These are phyloP conservation scores for Hirudo medicinalis DNA, from an alignment of 1,140 invertebrate genomes.

Conservation along the genomic window DNA sequence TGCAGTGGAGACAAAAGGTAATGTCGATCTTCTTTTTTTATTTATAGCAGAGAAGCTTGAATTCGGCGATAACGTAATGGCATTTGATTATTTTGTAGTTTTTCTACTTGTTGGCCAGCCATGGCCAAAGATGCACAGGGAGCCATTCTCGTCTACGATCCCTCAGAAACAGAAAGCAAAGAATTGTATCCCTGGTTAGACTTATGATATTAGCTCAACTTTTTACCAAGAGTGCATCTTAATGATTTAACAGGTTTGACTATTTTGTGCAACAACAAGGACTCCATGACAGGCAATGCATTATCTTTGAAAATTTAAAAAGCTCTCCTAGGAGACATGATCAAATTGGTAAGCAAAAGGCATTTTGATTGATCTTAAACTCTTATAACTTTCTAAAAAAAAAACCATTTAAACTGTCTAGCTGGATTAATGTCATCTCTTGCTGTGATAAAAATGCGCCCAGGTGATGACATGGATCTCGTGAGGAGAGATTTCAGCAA, in stretches of 20 bases:
- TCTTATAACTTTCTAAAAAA: neutral
- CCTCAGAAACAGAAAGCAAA: conserved; percentile 46
- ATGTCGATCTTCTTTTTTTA: neutral
- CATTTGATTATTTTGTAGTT: conserved; percentile 44
- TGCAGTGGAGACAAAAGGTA: conserved; percentile 15
- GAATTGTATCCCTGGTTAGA: conserved; percentile 54
- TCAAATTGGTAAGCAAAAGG: neutral
- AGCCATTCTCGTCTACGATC: conserved; percentile 60
- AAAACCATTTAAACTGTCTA: neutral
- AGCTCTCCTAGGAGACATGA: neutral
- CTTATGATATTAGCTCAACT: neutral
- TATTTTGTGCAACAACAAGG: conserved; percentile 53
- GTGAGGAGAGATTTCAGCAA: neutral
- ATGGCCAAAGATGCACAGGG: conserved; percentile 55
- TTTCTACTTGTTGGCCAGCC: conserved; percentile 63
- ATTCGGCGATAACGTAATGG: neutral
- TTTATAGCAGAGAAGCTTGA: neutral
- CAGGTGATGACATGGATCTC: neutral
- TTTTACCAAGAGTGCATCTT: conserved; percentile 19
- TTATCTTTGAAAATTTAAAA: conserved; percentile 26
- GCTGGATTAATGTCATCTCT: neutral
- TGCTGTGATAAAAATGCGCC: neutral
- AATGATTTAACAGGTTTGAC: conserved; percentile 45
- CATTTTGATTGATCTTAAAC: neutral
- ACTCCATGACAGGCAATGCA: conserved; percentile 35